Evolutionary conservation across 1,140 invertebrate species (phyloP), one percentile per base, ranked within the genome.

Genomic region (Drosophila yakuba): DNA sequence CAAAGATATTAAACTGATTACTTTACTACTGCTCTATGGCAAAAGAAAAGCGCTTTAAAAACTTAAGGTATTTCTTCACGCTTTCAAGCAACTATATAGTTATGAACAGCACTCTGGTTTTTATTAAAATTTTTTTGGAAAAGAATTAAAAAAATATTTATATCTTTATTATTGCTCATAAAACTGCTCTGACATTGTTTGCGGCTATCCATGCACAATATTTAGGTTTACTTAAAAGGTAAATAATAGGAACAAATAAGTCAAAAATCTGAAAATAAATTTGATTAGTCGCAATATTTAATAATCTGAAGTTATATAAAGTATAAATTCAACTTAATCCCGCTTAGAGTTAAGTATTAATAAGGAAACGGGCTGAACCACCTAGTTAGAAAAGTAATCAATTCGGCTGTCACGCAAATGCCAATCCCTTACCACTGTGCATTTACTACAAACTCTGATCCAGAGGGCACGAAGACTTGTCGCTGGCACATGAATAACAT

Each of bases 401-500:
- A 68, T 68, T 66, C 39, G 20, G 4, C 62, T 68, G 36, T 35
- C 45, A 44, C n/a, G 36, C 25, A 43, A 35, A 14, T 28, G 32
- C n/a, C 51, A 36, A 32, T 50, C 64, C 36, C 25, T 36, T 35
- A 56, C 51, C 71, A 74, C 71, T 74, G 72, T 74, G 59, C 43
- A 60, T 23, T 52, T n/a, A 5, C 20, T 6, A 6, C 12, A 17
- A 15, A 44, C 20, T 66, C 23, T 12, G 39, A 44, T 54, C 28
- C 48, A n/a, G 35, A 15, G 47, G 66, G 45, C 48, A 51, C 28
- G 28, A 35, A 45, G 58, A 43, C 77, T 64, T 90, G 80, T 81
- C 62, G 51, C 77, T 48, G 59, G 73, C 81, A 64, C 78, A 72
- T 81, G 77, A 85, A 86, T 77, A 81, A 85, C 78, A 83, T 75